These are phyloP conservation scores for Cecidostiba fungosa DNA, from an alignment of 2,888 invertebrate species.

Conservation along the genomic window DNA sequence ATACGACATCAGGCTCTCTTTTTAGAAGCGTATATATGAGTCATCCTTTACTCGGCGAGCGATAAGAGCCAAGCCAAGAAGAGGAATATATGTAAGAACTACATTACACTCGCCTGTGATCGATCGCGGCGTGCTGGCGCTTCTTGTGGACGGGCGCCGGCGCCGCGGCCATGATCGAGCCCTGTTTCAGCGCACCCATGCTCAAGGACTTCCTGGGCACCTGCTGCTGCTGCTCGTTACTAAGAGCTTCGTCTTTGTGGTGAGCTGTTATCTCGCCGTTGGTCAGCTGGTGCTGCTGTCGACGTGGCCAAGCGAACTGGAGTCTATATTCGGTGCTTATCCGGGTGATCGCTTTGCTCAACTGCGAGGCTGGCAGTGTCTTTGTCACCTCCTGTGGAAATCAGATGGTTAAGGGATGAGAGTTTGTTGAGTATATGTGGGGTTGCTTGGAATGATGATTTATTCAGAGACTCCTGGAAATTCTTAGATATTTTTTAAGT, in stretches of 20 bases:
- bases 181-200: conserved; percentile 90
- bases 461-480: too few species aligned
- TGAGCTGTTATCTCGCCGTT: conserved; percentile 77
- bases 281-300: conserved; percentile 74
- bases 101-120: conserved; percentile 81
- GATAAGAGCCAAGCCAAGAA: not conserved
- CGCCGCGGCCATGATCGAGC: conserved; percentile 76
- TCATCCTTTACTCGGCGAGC: not conserved
- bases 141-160: conserved; percentile 86
- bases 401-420: not conserved
- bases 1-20: too few species aligned
- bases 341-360: conserved; percentile 87
- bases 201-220: conserved; percentile 91
- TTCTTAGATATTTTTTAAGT: too few species aligned
- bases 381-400: conserved; percentile 74
- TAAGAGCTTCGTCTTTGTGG: conserved; percentile 82
- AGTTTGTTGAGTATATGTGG: too few species aligned
- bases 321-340: conserved; percentile 93
- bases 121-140: conserved; percentile 82
- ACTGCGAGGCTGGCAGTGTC: conserved; percentile 82
- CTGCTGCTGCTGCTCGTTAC: conserved; percentile 80
- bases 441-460: too few species aligned
- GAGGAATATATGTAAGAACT: not conserved
- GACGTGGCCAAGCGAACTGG: conserved; percentile 93
- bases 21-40: too few species aligned